Evolutionary conservation across 2,888 invertebrate genomes (phyloP).

Genomic region (Melanchra persicariae): DNA sequence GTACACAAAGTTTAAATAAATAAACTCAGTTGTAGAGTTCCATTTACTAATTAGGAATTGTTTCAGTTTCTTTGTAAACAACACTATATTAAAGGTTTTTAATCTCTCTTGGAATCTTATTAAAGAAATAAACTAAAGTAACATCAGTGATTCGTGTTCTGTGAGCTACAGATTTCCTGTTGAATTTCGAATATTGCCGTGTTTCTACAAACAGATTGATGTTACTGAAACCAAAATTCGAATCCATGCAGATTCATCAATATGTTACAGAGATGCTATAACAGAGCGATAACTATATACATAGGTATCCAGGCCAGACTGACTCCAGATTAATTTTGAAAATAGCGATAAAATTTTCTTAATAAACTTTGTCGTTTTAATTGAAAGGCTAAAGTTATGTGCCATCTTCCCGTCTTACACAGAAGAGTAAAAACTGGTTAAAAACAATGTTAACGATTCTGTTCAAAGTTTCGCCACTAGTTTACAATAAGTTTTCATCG

Average conservation of each 20-base stretch:
- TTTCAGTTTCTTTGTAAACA: no score
- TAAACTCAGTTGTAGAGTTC: no score
- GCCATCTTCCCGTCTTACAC: conserved; percentile 21
- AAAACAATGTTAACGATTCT: conserved; percentile 48
- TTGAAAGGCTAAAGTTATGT: conserved; percentile 45
- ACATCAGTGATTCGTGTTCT: no score
- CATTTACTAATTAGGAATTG: no score
- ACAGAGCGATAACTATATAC: not conserved
- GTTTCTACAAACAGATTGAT: not conserved
- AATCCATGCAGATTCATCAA: conserved; percentile 15
- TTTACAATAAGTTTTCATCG: conserved; percentile 57
- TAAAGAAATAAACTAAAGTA: no score
- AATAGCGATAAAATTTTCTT: conserved; percentile 25
- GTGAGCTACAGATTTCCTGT: no score
- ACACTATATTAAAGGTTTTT: no score
- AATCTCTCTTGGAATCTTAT: no score
- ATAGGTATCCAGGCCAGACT: not conserved
- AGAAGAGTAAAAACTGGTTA: conserved; percentile 30
- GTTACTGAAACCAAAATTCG: conserved; percentile 3
- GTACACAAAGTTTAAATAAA: no score
- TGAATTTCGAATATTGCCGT: conserved; percentile 11
- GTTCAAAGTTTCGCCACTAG: conserved; percentile 47
- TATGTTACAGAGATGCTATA: conserved; percentile 1
- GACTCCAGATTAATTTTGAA: not conserved
- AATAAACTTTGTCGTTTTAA: conserved; percentile 42